phyloP scores from a whole-genome alignment of 2,113 vertebrate genomes.

The Hippocampus comes region DNA sequence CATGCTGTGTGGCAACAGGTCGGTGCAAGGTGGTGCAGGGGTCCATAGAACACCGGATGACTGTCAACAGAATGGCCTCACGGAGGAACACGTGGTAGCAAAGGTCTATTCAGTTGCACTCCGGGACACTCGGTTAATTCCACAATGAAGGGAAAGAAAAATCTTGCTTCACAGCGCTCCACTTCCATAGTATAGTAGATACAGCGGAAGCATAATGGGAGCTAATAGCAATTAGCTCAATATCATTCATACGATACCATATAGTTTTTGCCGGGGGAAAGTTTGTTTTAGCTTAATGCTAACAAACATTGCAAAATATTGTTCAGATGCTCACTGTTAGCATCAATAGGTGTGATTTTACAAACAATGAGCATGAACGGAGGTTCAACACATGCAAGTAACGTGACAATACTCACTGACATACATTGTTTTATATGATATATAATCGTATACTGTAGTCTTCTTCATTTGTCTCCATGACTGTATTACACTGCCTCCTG shows the following conservation, averaged over 20 bases:
- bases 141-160: conserved; percentile 33
- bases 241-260: conserved; percentile 41
- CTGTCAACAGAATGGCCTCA: background rate
- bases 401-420: too few species aligned
- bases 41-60: background rate
- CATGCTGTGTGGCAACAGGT: conserved; percentile 15
- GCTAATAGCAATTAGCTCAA: conserved; percentile 35
- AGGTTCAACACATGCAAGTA: too few species aligned
- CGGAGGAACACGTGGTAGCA: background rate
- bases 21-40: conserved; percentile 10
- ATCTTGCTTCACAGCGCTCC: conserved; percentile 13
- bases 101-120: background rate
- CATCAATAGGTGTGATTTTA: too few species aligned
- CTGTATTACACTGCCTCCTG: too few species aligned
- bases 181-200: too few species aligned
- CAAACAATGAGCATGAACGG: too few species aligned
- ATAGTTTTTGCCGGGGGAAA: background rate
- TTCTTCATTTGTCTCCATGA: too few species aligned
- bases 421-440: too few species aligned
- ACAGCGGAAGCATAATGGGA: conserved; percentile 23
- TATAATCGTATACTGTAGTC: too few species aligned
- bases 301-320: too few species aligned
- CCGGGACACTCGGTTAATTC: conserved; percentile 22
- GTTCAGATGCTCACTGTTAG: too few species aligned
- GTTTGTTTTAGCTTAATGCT: too few species aligned